A percentile compares a stretch with the other conserved stretches of the same genome.
These are phyloP conservation scores for Drosophila mimetica DNA, from an alignment of 2,888 invertebrate genomes.

Conservation along the genomic window DNA sequence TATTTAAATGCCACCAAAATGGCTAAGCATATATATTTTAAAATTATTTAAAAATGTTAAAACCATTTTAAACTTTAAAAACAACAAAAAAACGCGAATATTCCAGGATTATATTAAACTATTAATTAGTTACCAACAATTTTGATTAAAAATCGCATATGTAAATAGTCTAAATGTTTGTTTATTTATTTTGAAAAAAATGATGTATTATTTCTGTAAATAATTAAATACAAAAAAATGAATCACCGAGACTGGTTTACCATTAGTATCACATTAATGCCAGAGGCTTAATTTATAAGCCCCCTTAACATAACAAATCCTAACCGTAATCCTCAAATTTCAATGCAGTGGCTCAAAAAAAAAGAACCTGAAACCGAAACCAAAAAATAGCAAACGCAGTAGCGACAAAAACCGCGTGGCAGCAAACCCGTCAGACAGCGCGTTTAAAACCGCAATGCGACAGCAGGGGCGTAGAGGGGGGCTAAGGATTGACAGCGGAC, in stretches of 20 bases:
- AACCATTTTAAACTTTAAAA: no score
- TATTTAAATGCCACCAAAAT: no score
- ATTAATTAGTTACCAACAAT: not conserved
- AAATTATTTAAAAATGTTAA: no score
- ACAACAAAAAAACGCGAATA: no score
- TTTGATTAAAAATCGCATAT: no score
- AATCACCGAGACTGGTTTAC: not conserved
- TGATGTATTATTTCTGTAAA: not conserved
- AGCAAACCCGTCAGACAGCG: slow-evolving; percentile 24
- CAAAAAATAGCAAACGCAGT: slow-evolving; percentile 1
- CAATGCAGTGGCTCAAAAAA: slow-evolving; percentile 1
- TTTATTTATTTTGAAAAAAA: no score
- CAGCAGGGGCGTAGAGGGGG: slow-evolving; percentile 8
- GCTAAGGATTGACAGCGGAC: slow-evolving; percentile 2
- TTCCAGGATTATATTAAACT: no score
- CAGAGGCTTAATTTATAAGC: slow-evolving; percentile 5
- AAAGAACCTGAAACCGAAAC: not conserved
- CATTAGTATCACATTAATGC: slow-evolving; percentile 6
- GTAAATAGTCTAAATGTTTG: not conserved
- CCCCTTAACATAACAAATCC: slow-evolving; percentile 16
- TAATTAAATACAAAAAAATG: not conserved
- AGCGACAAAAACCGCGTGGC: slow-evolving; percentile 27
- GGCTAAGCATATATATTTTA: no score
- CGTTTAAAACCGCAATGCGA: slow-evolving; percentile 31
- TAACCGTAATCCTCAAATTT: slow-evolving; percentile 13